These are phyloP conservation scores for Drosophila erecta DNA, from an alignment of 1,140 invertebrate species.

Conservation along the genomic window DNA sequence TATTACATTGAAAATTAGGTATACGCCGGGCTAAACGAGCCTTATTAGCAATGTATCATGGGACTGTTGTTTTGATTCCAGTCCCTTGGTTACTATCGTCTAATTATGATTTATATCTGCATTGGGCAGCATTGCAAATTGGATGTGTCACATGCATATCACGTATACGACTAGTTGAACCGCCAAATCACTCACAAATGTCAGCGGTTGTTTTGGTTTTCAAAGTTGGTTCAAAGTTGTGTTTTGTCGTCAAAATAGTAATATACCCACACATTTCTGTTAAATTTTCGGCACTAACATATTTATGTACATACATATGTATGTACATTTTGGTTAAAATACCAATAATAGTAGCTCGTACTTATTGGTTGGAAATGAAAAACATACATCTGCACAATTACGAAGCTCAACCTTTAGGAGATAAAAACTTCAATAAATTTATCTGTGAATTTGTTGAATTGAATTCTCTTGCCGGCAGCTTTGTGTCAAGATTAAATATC, in stretches of 20 bases:
- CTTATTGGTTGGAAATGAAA: background rate
- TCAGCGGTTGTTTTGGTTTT: conserved; percentile 10
- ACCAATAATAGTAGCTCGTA: background rate
- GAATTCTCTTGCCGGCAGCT: background rate
- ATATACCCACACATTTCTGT: background rate
- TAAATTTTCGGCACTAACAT: background rate
- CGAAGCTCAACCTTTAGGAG: background rate
- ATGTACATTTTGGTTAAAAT: too few relatives aligned
- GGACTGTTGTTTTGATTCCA: background rate
- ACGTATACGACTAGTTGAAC: conserved; percentile 26
- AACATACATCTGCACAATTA: too few relatives aligned
- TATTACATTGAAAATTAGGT: conserved; percentile 14
- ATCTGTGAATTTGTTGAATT: background rate
- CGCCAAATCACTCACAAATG: conserved; percentile 3
- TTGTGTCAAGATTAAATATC: conserved; percentile 21
- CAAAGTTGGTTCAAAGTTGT: conserved; percentile 5
- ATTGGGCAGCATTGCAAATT: conserved; percentile 4
- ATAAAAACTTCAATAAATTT: background rate
- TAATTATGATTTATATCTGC: conserved; percentile 10
- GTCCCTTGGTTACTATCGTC: background rate
- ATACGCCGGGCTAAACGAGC: conserved; percentile 4
- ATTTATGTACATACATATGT: too few relatives aligned
- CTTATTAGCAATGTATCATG: background rate
- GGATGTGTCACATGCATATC: conserved; percentile 12
- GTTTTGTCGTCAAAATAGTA: background rate